Percentiles rank a stretch among this genome's conserved stretches.
phyloP scores from a whole-genome alignment of 2,113 vertebrate species.

The Aplodontia rufa region DNA sequence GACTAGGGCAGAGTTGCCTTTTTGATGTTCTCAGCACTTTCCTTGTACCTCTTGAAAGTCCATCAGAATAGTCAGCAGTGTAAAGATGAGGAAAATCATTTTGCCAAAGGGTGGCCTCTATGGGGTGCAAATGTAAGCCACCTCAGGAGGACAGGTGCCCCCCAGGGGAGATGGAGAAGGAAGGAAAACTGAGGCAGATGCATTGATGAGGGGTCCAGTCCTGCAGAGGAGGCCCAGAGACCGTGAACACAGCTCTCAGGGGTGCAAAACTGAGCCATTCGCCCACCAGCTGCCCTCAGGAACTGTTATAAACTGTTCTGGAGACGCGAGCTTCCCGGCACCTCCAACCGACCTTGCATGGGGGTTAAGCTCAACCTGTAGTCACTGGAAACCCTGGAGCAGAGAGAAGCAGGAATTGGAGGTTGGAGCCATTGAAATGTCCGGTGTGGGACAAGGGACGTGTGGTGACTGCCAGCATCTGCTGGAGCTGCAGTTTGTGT shows the following conservation, averaged over 20 bases:
- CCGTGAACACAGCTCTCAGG: rapidly evolving
- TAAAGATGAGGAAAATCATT: background rate
- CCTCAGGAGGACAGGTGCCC: background rate
- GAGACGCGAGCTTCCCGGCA: background rate
- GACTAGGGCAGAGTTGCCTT: background rate
- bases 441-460: background rate
- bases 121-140: rapidly evolving
- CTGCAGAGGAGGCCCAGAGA: rapidly evolving
- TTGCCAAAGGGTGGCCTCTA: too few relatives aligned
- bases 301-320: background rate
- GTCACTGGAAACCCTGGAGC: rapidly evolving
- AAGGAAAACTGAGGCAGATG: rapidly evolving
- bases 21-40: background rate
- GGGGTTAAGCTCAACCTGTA: background rate
- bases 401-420: background rate
- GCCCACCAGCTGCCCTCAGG: rapidly evolving
- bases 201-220: background rate
- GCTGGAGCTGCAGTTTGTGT: background rate
- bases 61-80: background rate
- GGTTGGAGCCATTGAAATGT: too few relatives aligned
- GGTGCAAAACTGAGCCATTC: background rate
- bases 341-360: background rate
- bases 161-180: background rate
- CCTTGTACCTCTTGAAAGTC: background rate
- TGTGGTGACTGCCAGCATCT: rapidly evolving